A percentile compares a stretch with the other conserved stretches of the same genome.
Conservation (phyloP, 2,888 invertebrate species). For the Agrilus mali region DNA sequence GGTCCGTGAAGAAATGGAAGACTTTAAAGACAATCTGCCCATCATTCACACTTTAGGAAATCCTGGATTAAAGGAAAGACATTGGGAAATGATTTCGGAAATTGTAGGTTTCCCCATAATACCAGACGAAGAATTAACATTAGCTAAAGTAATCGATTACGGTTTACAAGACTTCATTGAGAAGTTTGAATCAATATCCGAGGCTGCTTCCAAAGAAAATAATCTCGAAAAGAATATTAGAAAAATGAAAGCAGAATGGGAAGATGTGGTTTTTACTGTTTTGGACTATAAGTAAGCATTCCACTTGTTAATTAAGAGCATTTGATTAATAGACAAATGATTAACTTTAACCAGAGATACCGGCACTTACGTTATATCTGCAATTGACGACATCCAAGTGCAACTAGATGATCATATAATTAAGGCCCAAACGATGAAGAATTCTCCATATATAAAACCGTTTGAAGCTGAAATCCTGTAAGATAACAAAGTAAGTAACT, state of each 20-base stretch:
- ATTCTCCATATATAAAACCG: constrained; percentile 91
- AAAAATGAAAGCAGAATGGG: constrained; percentile 90
- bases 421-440: constrained; percentile 95
- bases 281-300: constrained; percentile 49
- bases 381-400: constrained; percentile 88
- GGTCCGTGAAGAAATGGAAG: constrained; percentile 61
- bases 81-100: constrained; percentile 92
- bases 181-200: constrained; percentile 84
- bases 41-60: constrained; percentile 87
- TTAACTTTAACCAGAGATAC: constrained; percentile 49
- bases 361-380: constrained; percentile 79
- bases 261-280: constrained; percentile 61
- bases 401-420: constrained; percentile 90
- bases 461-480: constrained; percentile 75
- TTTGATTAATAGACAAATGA: too few species aligned
- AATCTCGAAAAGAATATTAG: constrained; percentile 78
- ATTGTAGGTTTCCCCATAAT: constrained; percentile 87
- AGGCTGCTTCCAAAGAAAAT: constrained; percentile 92
- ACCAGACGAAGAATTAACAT: constrained; percentile 67
- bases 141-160: constrained; percentile 81
- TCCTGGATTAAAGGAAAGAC: constrained; percentile 82
- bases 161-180: constrained; percentile 78
- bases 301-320: too few species aligned
- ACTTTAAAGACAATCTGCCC: constrained; percentile 78
- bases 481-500: constrained; percentile 21